Evolutionary conservation across 2,113 vertebrate species (phyloP).

Genomic region (Peromyscus leucopus): DNA sequence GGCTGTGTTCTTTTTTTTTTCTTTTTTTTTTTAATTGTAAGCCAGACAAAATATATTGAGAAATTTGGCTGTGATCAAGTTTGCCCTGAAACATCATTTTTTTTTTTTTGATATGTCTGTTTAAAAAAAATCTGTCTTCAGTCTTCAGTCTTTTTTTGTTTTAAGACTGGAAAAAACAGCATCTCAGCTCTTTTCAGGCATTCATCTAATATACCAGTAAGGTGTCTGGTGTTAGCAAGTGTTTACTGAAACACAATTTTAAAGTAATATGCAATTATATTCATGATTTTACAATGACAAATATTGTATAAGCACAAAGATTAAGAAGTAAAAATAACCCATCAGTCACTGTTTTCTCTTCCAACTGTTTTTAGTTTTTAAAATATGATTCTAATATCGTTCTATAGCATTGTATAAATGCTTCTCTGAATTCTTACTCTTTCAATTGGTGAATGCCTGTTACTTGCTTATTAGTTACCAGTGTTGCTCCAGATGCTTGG

Average conservation of each 20-base stretch:
- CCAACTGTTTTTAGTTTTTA: not conserved
- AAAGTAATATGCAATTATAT: not conserved
- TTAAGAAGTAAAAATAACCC: not conserved
- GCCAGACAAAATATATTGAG: not conserved
- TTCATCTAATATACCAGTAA: not conserved
- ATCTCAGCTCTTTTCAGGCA: not conserved
- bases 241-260: not conserved
- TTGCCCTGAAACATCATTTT: not conserved
- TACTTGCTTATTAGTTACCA: not conserved
- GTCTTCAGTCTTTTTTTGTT: slow-evolving; percentile 11
- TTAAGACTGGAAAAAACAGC: not conserved
- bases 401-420: not conserved
- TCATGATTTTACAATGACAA: slow-evolving; percentile 15
- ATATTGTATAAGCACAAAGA: not conserved
- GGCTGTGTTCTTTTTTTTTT: not conserved
- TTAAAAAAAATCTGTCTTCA: slow-evolving; percentile 5
- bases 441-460: not conserved
- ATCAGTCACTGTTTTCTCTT: not conserved
- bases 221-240: not conserved
- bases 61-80: not conserved
- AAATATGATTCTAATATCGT: slow-evolving; percentile 18
- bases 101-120: not conserved
- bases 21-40: not conserved
- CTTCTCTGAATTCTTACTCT: not conserved
- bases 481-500: not conserved